These are phyloP conservation scores for Cyanocitta stelleri DNA, from an alignment of 2,113 vertebrate genomes.

Conservation along the genomic window DNA sequence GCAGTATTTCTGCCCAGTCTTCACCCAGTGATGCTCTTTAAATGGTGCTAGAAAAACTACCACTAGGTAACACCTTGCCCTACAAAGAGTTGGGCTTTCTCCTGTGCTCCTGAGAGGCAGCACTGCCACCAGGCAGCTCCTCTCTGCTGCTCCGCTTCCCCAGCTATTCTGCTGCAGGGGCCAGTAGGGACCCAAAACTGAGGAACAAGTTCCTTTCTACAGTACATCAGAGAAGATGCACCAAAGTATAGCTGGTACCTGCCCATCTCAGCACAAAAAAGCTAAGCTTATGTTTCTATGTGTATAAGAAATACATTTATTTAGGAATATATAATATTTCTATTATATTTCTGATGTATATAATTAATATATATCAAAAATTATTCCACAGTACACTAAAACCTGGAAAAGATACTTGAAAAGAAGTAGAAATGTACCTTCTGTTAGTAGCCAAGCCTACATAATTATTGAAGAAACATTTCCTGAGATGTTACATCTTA, in stretches of 20 bases:
- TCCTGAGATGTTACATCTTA: neutral
- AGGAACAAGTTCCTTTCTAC: neutral
- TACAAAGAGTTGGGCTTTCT: neutral
- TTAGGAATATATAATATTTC: too few relatives aligned
- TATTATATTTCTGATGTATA: neutral
- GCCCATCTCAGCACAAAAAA: neutral
- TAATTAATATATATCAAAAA: neutral
- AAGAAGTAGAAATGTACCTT: neutral
- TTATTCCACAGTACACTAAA: neutral
- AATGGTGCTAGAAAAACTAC: neutral
- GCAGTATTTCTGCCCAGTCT: neutral
- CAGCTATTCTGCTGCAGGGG: neutral
- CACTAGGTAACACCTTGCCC: neutral
- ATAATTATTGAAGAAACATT: neutral
- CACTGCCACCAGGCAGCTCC: rapidly evolving
- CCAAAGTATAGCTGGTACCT: neutral
- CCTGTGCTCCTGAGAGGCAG: neutral
- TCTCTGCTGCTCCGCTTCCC: neutral
- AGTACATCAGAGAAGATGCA: neutral
- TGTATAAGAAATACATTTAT: too few relatives aligned
- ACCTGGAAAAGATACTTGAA: neutral
- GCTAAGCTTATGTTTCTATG: neutral
- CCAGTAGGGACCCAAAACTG: neutral
- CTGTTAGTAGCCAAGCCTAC: neutral
- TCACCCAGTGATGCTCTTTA: neutral